Evolutionary conservation across 2,113 vertebrate genomes (phyloP), one percentile per base, ranked within the genome.

Genomic region (Oncorhynchus keta): DNA sequence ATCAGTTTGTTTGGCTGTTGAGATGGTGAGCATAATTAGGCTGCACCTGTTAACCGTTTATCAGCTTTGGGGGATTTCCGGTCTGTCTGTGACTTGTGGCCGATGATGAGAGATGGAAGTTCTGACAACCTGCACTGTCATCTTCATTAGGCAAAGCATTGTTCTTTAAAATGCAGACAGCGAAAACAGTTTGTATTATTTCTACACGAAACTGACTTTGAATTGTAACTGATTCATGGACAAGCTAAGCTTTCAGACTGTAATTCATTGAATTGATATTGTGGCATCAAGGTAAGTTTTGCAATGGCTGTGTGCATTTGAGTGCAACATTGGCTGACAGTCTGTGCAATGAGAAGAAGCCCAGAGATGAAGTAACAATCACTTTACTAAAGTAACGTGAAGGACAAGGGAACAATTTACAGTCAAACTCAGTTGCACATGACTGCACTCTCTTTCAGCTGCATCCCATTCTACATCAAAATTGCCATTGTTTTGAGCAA

Each of bases 221-320:
- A 76, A 32, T 61, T 74, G 28, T 64, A 75, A 77, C 68, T 76
- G 77, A 71, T 66, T 70, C 68, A 14, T 77, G 66, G 80, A 82
- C 72, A 69, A 81, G 68, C 55, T 3, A 30, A 51, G 75, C 45
- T 30, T 3, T 45, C 74, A 62, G 24, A 57, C 65, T 49, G 72
- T 75, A 55, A 18, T 72, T 75, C 12, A 18, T 18, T 55, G 16
- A 18, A 55, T 18, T 4, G 14, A 55, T 55, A 16, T 13, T 14
- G 12, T 55, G 39, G 75, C 77, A 77, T 80, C 79, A 73, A 82
- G 83, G 79, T 83, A 76, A 80, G 75, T 75, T 79, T 70, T 67
- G 78, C 70, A 78, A 51, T 59, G 0, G 5, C 11, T n/a, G 73
- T 70, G 26, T 87, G 73, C 62, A 26, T n/a, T 65, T 66, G 61